Evolutionary conservation across 2,888 invertebrate species (phyloP).

Genomic region (Acanthoscelides obtectus): DNA sequence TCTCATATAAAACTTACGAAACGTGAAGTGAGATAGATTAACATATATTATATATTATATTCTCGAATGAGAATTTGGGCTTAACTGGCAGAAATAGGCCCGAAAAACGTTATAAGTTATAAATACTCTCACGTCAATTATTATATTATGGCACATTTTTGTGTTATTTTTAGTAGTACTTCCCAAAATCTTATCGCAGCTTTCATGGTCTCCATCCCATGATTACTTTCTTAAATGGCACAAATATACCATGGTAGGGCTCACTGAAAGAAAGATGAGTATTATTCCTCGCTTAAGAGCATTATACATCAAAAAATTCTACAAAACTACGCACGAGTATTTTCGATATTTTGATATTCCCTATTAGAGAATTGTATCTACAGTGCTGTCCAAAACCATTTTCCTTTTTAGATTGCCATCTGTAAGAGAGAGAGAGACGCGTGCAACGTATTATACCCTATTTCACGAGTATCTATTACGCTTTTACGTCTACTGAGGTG

Average conservation of each 20-base stretch:
- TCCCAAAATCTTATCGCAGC: background rate
- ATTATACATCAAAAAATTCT: too few species aligned
- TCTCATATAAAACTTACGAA: background rate
- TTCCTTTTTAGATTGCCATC: too few species aligned
- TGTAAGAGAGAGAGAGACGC: too few species aligned
- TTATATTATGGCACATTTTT: background rate
- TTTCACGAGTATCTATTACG: too few species aligned
- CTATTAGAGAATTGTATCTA: too few species aligned
- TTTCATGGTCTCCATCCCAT: conserved; percentile 63
- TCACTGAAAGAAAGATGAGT: conserved; percentile 50
- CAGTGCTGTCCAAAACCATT: too few species aligned
- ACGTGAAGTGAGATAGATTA: background rate
- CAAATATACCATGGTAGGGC: conserved; percentile 64
- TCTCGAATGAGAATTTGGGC: background rate
- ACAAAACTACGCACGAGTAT: too few species aligned
- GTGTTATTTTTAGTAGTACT: background rate
- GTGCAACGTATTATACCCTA: too few species aligned
- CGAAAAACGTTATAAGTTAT: background rate
- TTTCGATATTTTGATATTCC: too few species aligned
- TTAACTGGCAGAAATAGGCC: background rate
- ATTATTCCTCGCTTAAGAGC: conserved; percentile 4
- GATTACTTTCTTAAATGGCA: conserved; percentile 74
- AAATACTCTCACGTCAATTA: background rate
- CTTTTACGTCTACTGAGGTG: too few species aligned
- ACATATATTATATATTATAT: too few species aligned